Conservation (phyloP, 53 echinoderm and acorn worm species). For the Glandiceps talaboti region DNA sequence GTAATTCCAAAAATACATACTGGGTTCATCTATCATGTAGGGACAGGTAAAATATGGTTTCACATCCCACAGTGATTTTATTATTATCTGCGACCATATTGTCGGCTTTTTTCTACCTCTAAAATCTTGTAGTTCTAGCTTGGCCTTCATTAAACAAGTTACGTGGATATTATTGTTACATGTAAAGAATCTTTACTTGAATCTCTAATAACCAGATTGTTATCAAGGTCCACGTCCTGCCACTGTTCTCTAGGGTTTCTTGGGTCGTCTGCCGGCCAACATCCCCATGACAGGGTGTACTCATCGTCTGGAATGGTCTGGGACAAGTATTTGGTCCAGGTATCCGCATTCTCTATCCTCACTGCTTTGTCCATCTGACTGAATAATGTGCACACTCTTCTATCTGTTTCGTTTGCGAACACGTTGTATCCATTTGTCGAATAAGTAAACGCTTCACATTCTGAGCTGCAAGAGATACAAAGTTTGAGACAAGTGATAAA, state of each 20-base stretch:
- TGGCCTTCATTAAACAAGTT: too few relatives aligned
- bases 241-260: not conserved
- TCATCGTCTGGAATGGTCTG: not conserved
- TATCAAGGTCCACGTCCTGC: not conserved
- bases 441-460: not conserved
- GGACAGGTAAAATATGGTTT: too few relatives aligned
- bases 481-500: too few relatives aligned
- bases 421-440: not conserved
- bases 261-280: not conserved
- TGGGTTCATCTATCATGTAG: too few relatives aligned
- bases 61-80: too few relatives aligned
- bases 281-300: not conserved
- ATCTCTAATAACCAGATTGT: not conserved
- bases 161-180: too few relatives aligned
- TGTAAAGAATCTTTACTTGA: too few relatives aligned
- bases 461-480: not conserved
- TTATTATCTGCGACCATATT: too few relatives aligned
- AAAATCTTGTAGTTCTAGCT: too few relatives aligned
- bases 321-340: not conserved
- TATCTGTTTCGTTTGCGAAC: not conserved
- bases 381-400: not conserved
- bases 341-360: not conserved
- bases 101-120: too few relatives aligned
- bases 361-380: not conserved
- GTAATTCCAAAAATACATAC: too few relatives aligned